Percentiles rank a stretch among this genome's conserved stretches.
Evolutionary conservation across 2,113 vertebrate species (phyloP).

Genomic region (Nycticryphes semicollaris): DNA sequence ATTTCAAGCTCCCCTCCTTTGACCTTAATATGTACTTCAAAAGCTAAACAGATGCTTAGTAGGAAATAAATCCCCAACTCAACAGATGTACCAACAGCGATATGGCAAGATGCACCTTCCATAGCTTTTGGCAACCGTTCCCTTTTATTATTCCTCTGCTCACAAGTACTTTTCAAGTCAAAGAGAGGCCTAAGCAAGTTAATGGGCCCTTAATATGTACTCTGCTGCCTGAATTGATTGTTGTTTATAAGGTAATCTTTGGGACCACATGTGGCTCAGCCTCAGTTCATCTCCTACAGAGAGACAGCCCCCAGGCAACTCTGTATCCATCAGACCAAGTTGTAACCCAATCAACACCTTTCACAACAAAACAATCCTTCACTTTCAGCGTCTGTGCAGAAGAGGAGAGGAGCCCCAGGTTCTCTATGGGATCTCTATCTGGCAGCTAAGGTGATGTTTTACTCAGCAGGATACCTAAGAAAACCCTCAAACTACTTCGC

Average conservation of each 20-base stretch:
- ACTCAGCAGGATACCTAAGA: slow-evolving; percentile 42
- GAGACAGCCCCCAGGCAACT: slow-evolving; percentile 77
- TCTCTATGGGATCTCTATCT: slow-evolving; percentile 64
- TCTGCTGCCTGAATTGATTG: slow-evolving; percentile 69
- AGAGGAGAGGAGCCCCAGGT: slow-evolving; percentile 51
- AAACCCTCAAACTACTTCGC: slow-evolving; percentile 17
- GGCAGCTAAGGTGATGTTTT: slow-evolving; percentile 67
- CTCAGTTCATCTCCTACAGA: slow-evolving; percentile 73
- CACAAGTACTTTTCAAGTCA: slow-evolving; percentile 66
- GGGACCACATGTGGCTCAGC: slow-evolving; percentile 62
- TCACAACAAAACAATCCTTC: slow-evolving; percentile 63
- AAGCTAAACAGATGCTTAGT: slow-evolving; percentile 69
- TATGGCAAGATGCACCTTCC: slow-evolving; percentile 37
- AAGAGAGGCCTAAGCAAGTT: slow-evolving; percentile 72
- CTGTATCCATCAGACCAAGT: slow-evolving; percentile 74
- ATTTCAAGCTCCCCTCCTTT: slow-evolving; percentile 66
- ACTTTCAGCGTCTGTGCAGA: slow-evolving; percentile 38
- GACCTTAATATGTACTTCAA: slow-evolving; percentile 70
- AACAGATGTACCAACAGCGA: slow-evolving; percentile 61
- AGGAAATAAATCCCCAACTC: slow-evolving; percentile 72
- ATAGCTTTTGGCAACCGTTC: slow-evolving; percentile 71
- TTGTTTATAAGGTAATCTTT: slow-evolving; percentile 72
- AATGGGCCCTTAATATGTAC: slow-evolving; percentile 61
- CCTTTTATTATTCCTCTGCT: slow-evolving; percentile 65
- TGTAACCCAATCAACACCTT: slow-evolving; percentile 77